Evolutionary conservation across 2,888 invertebrate species (phyloP).

Genomic region (Heliconius ethilla): DNA sequence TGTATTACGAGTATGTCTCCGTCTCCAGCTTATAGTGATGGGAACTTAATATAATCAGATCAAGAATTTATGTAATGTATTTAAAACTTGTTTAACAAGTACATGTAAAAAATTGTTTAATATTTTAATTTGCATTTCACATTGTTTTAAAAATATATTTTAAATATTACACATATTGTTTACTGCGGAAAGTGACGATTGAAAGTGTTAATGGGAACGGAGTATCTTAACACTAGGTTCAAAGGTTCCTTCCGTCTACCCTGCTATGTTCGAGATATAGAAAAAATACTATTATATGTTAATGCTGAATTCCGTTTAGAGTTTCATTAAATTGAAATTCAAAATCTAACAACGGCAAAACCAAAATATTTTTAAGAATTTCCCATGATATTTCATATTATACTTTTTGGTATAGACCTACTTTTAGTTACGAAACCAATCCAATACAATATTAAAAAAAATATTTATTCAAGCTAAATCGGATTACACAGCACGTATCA

Average conservation of each 20-base stretch:
- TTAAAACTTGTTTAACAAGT: not conserved
- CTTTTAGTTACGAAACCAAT: not conserved
- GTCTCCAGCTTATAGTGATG: constrained; percentile 59
- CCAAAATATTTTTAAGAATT: too few species aligned
- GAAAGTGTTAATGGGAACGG: too few species aligned
- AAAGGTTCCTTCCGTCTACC: too few species aligned
- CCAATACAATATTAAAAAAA: constrained; percentile 13
- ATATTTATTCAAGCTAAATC: not conserved
- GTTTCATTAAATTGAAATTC: not conserved
- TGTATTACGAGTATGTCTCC: constrained; percentile 52
- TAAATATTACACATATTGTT: too few species aligned
- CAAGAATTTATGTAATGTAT: not conserved
- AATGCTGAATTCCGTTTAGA: not conserved
- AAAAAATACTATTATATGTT: not conserved
- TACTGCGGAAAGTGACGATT: too few species aligned
- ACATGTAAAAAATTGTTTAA: not conserved
- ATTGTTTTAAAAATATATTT: too few species aligned
- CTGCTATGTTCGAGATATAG: too few species aligned
- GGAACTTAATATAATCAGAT: constrained; percentile 30
- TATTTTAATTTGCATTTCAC: too few species aligned
- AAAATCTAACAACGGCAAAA: not conserved
- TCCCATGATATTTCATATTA: too few species aligned
- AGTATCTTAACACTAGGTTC: too few species aligned
- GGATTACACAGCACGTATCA: constrained; percentile 24
- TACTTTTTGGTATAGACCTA: too few species aligned